Conservation (phyloP, 1,140 invertebrate species). For the Radopholus similis region DNA sequence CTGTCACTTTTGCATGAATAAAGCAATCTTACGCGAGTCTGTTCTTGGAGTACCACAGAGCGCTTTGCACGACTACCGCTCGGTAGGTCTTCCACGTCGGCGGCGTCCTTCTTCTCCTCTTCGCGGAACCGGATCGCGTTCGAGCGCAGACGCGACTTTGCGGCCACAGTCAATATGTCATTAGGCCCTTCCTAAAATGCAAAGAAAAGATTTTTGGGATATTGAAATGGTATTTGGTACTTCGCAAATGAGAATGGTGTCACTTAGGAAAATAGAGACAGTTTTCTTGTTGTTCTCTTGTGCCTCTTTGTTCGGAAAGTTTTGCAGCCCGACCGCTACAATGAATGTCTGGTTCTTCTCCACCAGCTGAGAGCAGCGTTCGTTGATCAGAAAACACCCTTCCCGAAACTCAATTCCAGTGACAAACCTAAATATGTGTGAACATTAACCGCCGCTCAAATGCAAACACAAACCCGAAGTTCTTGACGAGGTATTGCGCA, state of each 20-base stretch:
- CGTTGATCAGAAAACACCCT: constrained; percentile 81
- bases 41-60: constrained; percentile 88
- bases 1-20: not conserved
- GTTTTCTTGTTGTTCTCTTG: constrained; percentile 80
- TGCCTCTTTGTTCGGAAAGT: constrained; percentile 75
- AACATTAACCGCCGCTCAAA: not conserved
- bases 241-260: constrained; percentile 89
- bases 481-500: constrained; percentile 86
- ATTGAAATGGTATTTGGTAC: constrained; percentile 57
- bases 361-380: constrained; percentile 76
- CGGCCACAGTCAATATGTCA: constrained; percentile 80
- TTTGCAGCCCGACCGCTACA: constrained; percentile 86
- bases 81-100: constrained; percentile 69
- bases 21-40: constrained; percentile 71
- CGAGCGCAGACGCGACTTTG: constrained; percentile 82
- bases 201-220: not conserved
- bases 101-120: constrained; percentile 71
- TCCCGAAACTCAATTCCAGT: constrained; percentile 98
- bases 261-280: constrained; percentile 91
- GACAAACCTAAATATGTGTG: constrained; percentile 68
- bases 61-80: constrained; percentile 78
- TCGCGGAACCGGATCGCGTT: constrained; percentile 88
- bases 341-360: constrained; percentile 94
- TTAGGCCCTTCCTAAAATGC: constrained; percentile 71
- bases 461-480: constrained; percentile 70